A percentile compares a stretch with the other conserved stretches of the same genome.
phyloP scores from a whole-genome alignment of 1,140 invertebrate genomes.

The Hydropsyche tenuis region DNA sequence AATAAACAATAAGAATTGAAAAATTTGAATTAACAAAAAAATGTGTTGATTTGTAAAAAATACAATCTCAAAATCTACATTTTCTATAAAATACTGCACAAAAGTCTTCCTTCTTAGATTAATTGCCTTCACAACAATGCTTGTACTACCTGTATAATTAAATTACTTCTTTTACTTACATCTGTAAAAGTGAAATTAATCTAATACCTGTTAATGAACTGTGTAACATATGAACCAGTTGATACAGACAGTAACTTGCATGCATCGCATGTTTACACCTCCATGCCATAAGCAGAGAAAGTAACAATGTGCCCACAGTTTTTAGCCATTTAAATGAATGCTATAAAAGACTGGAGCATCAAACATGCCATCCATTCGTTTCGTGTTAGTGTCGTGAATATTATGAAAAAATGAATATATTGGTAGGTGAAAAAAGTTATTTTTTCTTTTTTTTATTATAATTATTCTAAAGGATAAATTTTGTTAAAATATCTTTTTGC shows the following conservation, averaged over 20 bases:
- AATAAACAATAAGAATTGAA: no score
- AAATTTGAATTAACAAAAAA: no score
- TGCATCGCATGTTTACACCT: constrained; percentile 23
- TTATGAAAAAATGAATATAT: constrained; percentile 34
- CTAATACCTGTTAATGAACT: constrained; percentile 2
- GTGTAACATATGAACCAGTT: constrained; percentile 6
- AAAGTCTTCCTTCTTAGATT: neutral
- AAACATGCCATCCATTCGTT: constrained; percentile 40
- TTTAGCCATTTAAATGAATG: constrained; percentile 30
- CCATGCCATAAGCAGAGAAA: constrained; percentile 37
- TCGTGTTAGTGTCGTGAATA: constrained; percentile 25
- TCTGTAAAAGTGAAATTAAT: constrained; percentile 28
- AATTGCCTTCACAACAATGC: neutral
- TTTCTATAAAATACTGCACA: no score
- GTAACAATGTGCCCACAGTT: constrained; percentile 33
- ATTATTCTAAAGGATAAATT: no score
- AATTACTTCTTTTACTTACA: constrained; percentile 35
- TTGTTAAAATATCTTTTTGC: no score
- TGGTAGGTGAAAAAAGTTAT: constrained; percentile 7
- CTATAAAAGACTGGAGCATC: constrained; percentile 36
- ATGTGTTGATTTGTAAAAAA: no score
- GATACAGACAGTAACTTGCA: constrained; percentile 12
- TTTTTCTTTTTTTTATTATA: no score
- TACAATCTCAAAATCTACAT: no score
- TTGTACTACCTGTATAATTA: constrained; percentile 6